phyloP scores from a whole-genome alignment of 2,113 vertebrate species.

The Conger conger region DNA sequence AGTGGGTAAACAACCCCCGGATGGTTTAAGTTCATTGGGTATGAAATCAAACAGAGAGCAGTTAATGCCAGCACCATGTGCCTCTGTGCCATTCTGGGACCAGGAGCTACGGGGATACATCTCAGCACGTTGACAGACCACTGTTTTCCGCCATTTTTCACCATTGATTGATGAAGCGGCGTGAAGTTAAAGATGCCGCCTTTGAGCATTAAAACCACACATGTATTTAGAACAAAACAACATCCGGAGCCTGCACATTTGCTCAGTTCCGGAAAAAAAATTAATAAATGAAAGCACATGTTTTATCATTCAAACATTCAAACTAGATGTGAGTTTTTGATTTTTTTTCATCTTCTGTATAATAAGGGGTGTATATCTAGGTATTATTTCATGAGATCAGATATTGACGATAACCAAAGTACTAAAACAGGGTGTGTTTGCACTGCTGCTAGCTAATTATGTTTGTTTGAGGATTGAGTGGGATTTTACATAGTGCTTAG shows the following conservation, averaged over 20 bases:
- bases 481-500: conserved; percentile 15
- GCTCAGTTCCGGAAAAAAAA: background rate
- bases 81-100: background rate
- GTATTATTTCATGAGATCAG: background rate
- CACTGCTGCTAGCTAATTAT: background rate
- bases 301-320: background rate
- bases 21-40: conserved; percentile 23
- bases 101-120: background rate
- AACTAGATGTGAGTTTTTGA: background rate
- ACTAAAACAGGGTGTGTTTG: background rate
- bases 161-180: background rate
- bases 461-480: background rate
- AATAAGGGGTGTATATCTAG: background rate
- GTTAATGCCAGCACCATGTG: background rate
- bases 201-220: background rate
- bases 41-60: conserved; percentile 27
- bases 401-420: background rate
- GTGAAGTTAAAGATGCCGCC: background rate
- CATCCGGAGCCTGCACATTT: background rate
- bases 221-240: background rate
- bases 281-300: background rate
- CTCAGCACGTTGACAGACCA: background rate
- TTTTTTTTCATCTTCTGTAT: background rate
- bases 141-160: conserved; percentile 36
- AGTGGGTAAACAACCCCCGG: conserved; percentile 42